Conservation (phyloP, 2,113 vertebrate species). For the Ginglymostoma cirratum region DNA sequence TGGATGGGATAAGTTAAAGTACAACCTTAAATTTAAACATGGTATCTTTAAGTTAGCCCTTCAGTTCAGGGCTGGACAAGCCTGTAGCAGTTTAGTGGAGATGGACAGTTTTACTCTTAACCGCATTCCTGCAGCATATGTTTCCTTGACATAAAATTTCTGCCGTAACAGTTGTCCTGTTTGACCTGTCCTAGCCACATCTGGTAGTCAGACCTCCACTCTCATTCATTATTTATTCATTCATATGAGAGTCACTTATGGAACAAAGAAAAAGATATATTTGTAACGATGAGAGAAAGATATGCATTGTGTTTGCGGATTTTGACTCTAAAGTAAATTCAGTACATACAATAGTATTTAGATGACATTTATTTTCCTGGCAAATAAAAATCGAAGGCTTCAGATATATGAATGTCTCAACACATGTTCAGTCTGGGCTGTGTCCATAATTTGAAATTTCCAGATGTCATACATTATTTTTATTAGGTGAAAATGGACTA, state of each 20-base stretch:
- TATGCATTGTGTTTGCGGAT: constrained; percentile 20
- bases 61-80: neutral
- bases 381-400: constrained; percentile 11
- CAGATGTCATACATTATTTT: constrained; percentile 68
- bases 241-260: constrained; percentile 20
- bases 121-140: constrained; percentile 34
- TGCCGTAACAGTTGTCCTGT: constrained; percentile 35
- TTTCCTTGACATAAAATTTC: constrained; percentile 32
- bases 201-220: constrained; percentile 27
- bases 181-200: constrained; percentile 33
- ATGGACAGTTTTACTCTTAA: constrained; percentile 29
- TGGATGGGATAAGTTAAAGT: neutral
- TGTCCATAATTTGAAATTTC: constrained; percentile 67
- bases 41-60: neutral
- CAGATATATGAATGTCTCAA: constrained; percentile 49
- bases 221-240: constrained; percentile 36
- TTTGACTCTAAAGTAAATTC: constrained; percentile 9
- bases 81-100: constrained; percentile 23
- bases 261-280: neutral
- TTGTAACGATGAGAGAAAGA: constrained; percentile 29
- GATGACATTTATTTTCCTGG: constrained; percentile 36
- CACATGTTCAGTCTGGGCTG: constrained; percentile 64
- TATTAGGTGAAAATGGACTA: constrained; percentile 72
- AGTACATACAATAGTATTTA: constrained; percentile 14
- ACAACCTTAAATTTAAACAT: neutral